Evolutionary conservation across 2,888 invertebrate species (phyloP).

Genomic region (Theretra japonica): DNA sequence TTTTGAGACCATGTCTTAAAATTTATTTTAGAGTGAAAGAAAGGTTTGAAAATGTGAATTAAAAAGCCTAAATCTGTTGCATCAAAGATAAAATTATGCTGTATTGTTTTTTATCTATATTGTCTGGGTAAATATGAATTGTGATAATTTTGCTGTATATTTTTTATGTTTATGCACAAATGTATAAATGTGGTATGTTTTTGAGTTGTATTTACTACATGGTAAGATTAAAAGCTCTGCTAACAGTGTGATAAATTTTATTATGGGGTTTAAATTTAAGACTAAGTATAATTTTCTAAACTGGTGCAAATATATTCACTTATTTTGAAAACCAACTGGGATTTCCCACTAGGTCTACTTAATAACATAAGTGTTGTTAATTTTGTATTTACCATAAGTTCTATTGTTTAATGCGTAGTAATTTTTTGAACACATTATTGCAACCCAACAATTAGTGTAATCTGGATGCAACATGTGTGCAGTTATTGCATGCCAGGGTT

Average conservation of each 20-base stretch:
- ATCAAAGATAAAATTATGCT: neutral
- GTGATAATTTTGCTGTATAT: neutral
- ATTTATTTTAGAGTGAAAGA: conserved; percentile 78
- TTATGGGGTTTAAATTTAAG: neutral
- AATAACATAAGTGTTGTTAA: too few relatives aligned
- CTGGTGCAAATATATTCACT: too few relatives aligned
- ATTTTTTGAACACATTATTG: too few relatives aligned
- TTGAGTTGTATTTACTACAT: neutral
- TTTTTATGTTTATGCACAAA: neutral
- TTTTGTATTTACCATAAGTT: too few relatives aligned
- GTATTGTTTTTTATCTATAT: neutral
- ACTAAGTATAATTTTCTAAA: neutral
- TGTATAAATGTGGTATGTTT: neutral
- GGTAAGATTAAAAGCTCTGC: too few relatives aligned
- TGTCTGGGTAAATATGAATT: neutral
- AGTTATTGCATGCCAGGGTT: too few relatives aligned
- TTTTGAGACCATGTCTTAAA: conserved; percentile 74
- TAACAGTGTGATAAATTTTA: too few relatives aligned
- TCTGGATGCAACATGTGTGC: too few relatives aligned
- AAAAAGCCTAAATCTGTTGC: conserved; percentile 35
- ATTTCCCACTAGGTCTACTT: too few relatives aligned
- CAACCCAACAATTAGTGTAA: too few relatives aligned
- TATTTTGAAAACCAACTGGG: too few relatives aligned
- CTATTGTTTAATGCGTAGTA: too few relatives aligned
- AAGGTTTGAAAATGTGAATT: conserved; percentile 70